Evolutionary conservation across 2,797 vertebrate species (phyloP).

Genomic region (Anas georgica): DNA sequence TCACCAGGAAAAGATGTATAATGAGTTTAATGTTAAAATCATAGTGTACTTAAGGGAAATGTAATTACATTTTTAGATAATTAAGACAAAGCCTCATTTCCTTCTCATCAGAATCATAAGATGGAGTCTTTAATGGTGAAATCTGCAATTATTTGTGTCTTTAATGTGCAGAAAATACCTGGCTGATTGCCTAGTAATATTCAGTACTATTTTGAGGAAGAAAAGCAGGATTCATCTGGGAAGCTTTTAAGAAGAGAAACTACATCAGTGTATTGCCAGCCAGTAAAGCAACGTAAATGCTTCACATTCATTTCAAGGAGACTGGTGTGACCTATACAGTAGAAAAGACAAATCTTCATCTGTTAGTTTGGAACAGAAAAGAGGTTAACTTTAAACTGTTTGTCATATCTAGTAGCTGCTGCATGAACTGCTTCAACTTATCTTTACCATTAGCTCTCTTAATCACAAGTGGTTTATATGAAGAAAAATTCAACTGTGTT

Average conservation of each 20-base stretch:
- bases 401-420: not conserved
- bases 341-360: not conserved
- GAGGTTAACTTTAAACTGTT: not conserved
- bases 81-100: not conserved
- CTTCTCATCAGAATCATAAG: not conserved
- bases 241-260: constrained; percentile 59
- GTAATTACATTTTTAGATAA: not conserved
- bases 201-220: constrained; percentile 39
- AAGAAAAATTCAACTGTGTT: not conserved
- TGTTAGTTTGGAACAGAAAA: not conserved
- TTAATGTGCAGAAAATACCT: not conserved
- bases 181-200: constrained; percentile 38
- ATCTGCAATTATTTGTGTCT: not conserved
- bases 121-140: not conserved
- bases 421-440: not conserved
- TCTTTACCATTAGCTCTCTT: not conserved
- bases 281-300: constrained; percentile 6
- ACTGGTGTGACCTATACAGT: constrained; percentile 20
- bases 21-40: not conserved
- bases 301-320: constrained; percentile 32
- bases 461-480: not conserved
- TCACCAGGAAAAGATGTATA: not conserved
- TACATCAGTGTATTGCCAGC: constrained; percentile 31
- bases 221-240: constrained; percentile 36
- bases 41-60: not conserved